Percentiles rank a stretch among this genome's conserved stretches.
Evolutionary conservation across 2,888 invertebrate genomes (phyloP).

Genomic region (Hemistola chrysoprasaria): DNA sequence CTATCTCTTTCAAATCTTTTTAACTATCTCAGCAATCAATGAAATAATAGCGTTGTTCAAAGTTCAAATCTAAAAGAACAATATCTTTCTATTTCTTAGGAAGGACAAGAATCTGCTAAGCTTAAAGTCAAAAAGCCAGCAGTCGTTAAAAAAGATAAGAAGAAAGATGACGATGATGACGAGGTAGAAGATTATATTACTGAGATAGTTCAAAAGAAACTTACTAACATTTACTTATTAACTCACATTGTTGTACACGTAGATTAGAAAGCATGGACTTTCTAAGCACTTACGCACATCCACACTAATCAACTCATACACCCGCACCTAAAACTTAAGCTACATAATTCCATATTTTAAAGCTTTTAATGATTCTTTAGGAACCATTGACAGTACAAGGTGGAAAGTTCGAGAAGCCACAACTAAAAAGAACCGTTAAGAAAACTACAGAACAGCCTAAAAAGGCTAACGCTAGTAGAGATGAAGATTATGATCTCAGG

Average conservation of each 20-base stretch:
- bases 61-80: background rate
- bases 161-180: constrained; percentile 67
- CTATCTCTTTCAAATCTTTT: constrained; percentile 37
- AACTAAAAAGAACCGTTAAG: constrained; percentile 74
- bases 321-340: constrained; percentile 47
- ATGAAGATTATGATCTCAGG: constrained; percentile 39
- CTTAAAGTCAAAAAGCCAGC: constrained; percentile 77
- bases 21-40: constrained; percentile 58
- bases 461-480: constrained; percentile 48
- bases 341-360: constrained; percentile 48
- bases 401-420: constrained; percentile 75
- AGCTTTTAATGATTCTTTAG: constrained; percentile 66
- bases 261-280: constrained; percentile 43
- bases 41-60: no score
- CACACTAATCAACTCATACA: constrained; percentile 51
- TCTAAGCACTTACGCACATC: constrained; percentile 41
- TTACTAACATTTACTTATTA: constrained; percentile 12
- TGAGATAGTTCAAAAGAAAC: constrained; percentile 61
- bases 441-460: constrained; percentile 64
- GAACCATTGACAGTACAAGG: constrained; percentile 69
- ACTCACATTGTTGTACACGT: constrained; percentile 41
- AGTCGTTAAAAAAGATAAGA: constrained; percentile 60
- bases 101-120: constrained; percentile 71
- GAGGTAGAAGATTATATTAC: no score
- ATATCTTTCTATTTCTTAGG: constrained; percentile 37